Percentiles rank a stretch among this genome's conserved stretches.
Evolutionary conservation across 2,888 invertebrate species (phyloP).

Genomic region (Arctia plantaginis): DNA sequence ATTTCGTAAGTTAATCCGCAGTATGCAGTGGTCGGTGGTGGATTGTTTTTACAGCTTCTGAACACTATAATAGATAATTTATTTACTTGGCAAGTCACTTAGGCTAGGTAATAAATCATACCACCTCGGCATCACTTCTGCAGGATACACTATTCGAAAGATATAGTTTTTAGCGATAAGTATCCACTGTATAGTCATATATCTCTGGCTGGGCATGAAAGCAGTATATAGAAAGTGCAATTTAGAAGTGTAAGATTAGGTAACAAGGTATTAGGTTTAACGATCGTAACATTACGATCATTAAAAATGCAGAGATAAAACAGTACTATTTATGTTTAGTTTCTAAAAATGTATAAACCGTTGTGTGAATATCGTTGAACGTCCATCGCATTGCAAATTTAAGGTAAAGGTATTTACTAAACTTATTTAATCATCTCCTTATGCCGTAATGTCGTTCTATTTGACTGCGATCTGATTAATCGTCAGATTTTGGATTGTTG

Average conservation of each 20-base stretch:
- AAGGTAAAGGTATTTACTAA: constrained; percentile 59
- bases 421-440: constrained; percentile 59
- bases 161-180: too few species aligned
- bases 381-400: constrained; percentile 73
- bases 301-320: constrained; percentile 73
- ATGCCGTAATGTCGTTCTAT: constrained; percentile 24
- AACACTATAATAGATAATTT: constrained; percentile 53
- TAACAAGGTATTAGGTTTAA: too few species aligned
- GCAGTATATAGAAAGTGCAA: constrained; percentile 63
- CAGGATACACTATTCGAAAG: too few species aligned
- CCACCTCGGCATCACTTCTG: too few species aligned
- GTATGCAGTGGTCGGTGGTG: constrained; percentile 64
- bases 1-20: constrained; percentile 73
- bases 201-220: background rate
- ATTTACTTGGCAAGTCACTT: constrained; percentile 46
- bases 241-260: constrained; percentile 64
- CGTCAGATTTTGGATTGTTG: constrained; percentile 16
- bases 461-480: background rate
- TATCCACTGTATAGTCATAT: background rate
- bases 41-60: constrained; percentile 71
- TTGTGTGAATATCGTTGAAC: constrained; percentile 75
- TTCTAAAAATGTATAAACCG: constrained; percentile 75
- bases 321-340: constrained; percentile 75
- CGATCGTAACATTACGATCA: too few species aligned
- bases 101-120: constrained; percentile 16